These are phyloP conservation scores for Hemibagrus guttatus DNA, from an alignment of 2,797 vertebrate genomes.

Conservation along the genomic window DNA sequence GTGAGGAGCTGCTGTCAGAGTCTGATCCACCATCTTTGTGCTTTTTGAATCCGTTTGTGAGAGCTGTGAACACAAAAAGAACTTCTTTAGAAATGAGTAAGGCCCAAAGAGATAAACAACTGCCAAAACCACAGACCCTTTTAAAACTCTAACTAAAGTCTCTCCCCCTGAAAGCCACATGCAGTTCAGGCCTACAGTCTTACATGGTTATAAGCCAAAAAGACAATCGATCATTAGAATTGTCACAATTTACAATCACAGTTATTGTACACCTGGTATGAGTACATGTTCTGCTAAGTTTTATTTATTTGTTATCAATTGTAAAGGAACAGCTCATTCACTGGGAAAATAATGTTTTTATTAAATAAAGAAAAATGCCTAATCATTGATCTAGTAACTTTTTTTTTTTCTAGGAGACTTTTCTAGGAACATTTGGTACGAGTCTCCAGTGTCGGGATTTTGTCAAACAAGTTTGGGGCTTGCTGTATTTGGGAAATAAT, in stretches of 20 bases:
- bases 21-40: constrained; percentile 81
- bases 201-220: neutral
- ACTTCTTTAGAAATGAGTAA: constrained; percentile 14
- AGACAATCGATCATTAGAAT: neutral
- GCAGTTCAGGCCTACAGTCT: neutral
- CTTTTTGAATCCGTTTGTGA: constrained; percentile 88
- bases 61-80: constrained; percentile 71
- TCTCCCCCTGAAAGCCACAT: neutral
- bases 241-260: neutral
- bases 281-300: neutral
- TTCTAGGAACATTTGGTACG: no score
- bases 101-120: neutral
- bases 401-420: neutral
- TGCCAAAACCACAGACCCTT: constrained; percentile 44
- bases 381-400: neutral
- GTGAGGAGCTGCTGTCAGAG: constrained; percentile 79
- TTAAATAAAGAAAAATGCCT: neutral
- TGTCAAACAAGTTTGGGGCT: neutral
- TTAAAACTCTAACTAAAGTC: neutral
- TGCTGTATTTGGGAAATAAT: neutral
- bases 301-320: neutral
- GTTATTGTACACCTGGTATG: no score
- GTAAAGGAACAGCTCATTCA: neutral
- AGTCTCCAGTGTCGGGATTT: neutral
- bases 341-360: no score